These are phyloP conservation scores for Oreochromis niloticus DNA, from an alignment of 2,113 vertebrate genomes.

Conservation along the genomic window DNA sequence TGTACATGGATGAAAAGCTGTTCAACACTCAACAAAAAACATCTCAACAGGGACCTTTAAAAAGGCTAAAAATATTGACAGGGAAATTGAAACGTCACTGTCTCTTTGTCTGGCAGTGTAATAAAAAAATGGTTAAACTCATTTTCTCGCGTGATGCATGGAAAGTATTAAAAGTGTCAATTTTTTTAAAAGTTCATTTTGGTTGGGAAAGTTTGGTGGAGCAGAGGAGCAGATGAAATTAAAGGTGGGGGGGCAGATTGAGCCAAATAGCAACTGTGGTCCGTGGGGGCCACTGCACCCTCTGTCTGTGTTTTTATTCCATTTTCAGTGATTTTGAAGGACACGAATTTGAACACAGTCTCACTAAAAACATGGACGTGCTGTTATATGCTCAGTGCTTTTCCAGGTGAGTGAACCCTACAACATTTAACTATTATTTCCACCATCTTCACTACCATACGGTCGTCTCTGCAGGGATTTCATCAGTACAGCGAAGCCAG, in stretches of 20 bases:
- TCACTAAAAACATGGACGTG: background rate
- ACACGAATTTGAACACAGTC: background rate
- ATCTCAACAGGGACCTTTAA: background rate
- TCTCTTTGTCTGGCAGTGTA: background rate
- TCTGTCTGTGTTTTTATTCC: constrained; percentile 27
- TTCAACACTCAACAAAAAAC: background rate
- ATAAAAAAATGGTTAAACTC: background rate
- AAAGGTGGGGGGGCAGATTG: background rate
- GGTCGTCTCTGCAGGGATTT: background rate
- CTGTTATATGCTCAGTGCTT: background rate
- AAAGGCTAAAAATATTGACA: background rate
- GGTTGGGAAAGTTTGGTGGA: background rate
- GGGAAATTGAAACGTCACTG: background rate
- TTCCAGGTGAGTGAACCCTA: constrained; percentile 7
- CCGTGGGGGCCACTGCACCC: constrained; percentile 21
- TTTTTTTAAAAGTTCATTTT: background rate
- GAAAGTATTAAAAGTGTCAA: background rate
- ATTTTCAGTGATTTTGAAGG: constrained; percentile 5
- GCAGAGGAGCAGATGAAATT: constrained; percentile 5
- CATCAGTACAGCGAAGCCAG: background rate
- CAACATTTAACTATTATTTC: constrained; percentile 8
- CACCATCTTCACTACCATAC: background rate
- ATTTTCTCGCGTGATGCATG: background rate
- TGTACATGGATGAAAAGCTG: background rate
- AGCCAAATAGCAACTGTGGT: constrained; percentile 9